Base-by-base conservation (phyloP, 2,797 vertebrate genomes). In the Eidolon dupreanum region DNA sequence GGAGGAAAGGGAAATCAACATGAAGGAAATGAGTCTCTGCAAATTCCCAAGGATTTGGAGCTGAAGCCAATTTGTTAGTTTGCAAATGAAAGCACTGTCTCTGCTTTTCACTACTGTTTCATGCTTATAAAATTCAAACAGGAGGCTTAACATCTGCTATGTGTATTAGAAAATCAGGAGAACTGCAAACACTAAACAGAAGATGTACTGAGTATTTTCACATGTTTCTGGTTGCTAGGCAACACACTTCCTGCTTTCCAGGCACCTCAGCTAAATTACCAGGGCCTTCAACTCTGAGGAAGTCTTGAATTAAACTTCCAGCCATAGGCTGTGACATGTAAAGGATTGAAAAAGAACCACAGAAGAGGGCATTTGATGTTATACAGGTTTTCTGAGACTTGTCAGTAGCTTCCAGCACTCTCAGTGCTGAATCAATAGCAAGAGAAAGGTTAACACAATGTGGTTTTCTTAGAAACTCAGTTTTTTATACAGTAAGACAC, bases 211-310 rank as follows among this genome's bases (percentile, higher is more conserved):
- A 94, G 87, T 97, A 93, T 96, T 98, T 98, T 97, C 11, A 17
- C 88, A 90, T 90, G 97, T 94, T 97, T 98, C 41, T 5, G 41
- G 98, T 98, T 98, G 97, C 98, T 97, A 98, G 97, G 98, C 68
- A 97, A 98, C 95, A 95, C 73, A 79, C 93, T 98, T 43, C 0
- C 75, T 68, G 93, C 79, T 97, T 98, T 96, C 90, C 83, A 83
- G 89, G 84, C 91, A 71, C 90, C 77, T 71, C 81, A 79, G 96
- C 70, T 94, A 95, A 97, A 96, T 97, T 97, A 95, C 96, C 95
- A 95, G 97, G 94, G 95, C 86, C 86, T 98, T 97, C 81, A 75
- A 65, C 88, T 79, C 77, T 93, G 43, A 46, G 87, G 61, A 93
- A 51, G 55, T 68, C 36, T 94, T 75, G 86, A 79, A 93, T 94